Evolutionary conservation across 2,888 invertebrate genomes (phyloP).

Genomic region (Phortica okadai): DNA sequence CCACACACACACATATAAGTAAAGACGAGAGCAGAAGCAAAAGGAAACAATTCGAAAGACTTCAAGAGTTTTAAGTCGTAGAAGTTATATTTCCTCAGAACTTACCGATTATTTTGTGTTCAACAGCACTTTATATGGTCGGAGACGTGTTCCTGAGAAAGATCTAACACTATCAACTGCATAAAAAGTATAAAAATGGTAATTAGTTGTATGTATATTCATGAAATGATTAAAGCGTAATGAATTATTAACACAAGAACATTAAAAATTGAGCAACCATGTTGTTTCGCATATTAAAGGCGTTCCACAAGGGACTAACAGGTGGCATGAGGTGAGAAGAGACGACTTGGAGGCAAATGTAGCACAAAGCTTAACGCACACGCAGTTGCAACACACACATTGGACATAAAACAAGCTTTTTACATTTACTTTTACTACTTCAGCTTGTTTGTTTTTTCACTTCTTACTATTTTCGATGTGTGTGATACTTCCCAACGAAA

Average conservation of each 20-base stretch:
- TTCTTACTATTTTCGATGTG: not conserved
- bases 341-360: too few relatives aligned
- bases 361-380: not conserved
- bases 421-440: constrained; percentile 2
- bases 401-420: constrained; percentile 2
- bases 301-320: not conserved
- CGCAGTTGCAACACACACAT: not conserved
- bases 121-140: too few relatives aligned
- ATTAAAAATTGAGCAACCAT: constrained; percentile 20
- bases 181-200: too few relatives aligned
- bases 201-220: too few relatives aligned
- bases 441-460: not conserved
- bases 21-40: too few relatives aligned
- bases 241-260: not conserved
- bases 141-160: too few relatives aligned
- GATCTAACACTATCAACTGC: too few relatives aligned
- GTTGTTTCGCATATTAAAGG: not conserved
- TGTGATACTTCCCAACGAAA: not conserved
- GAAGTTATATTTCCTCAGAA: too few relatives aligned
- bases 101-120: too few relatives aligned
- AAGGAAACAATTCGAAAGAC: too few relatives aligned
- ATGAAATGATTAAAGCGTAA: not conserved
- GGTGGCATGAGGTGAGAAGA: too few relatives aligned
- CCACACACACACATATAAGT: not conserved
- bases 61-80: too few relatives aligned